Percentiles rank a stretch among this genome's conserved stretches.
Conservation (phyloP, 1,140 invertebrate species). For the Zaprionus lachaisei region DNA sequence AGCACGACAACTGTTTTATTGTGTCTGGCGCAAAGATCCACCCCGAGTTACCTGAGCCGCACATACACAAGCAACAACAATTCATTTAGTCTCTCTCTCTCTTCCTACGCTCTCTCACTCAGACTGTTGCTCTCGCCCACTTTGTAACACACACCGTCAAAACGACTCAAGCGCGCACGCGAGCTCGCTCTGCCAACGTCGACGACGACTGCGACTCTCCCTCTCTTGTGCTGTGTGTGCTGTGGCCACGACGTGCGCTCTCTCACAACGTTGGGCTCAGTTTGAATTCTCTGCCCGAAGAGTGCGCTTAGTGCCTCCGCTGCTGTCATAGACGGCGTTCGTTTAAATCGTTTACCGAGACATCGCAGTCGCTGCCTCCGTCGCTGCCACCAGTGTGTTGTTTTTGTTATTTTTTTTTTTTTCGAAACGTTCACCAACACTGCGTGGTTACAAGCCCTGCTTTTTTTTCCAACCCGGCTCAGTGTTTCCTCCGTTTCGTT, state of each 20-base stretch:
- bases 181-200: not conserved
- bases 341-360: slow-evolving; percentile 42
- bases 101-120: not conserved
- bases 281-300: slow-evolving; percentile 80
- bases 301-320: slow-evolving; percentile 76
- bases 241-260: not conserved
- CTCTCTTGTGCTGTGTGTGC: slow-evolving; percentile 7
- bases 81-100: slow-evolving; percentile 4
- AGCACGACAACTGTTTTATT: slow-evolving; percentile 8
- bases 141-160: not conserved
- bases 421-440: not conserved
- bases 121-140: not conserved
- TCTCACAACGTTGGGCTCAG: slow-evolving; percentile 56
- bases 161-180: slow-evolving; percentile 33
- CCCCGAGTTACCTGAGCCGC: slow-evolving; percentile 60
- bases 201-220: not conserved
- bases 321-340: slow-evolving; percentile 72
- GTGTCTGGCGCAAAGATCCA: slow-evolving; percentile 59
- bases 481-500: not conserved
- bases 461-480: not conserved
- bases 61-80: not conserved
- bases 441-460: slow-evolving; percentile 2
- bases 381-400: slow-evolving; percentile 6
- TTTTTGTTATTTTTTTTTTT: slow-evolving; percentile 28
- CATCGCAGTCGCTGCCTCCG: not conserved